phyloP scores from a whole-genome alignment of 2,113 vertebrate genomes.

The Mixornis gularis region DNA sequence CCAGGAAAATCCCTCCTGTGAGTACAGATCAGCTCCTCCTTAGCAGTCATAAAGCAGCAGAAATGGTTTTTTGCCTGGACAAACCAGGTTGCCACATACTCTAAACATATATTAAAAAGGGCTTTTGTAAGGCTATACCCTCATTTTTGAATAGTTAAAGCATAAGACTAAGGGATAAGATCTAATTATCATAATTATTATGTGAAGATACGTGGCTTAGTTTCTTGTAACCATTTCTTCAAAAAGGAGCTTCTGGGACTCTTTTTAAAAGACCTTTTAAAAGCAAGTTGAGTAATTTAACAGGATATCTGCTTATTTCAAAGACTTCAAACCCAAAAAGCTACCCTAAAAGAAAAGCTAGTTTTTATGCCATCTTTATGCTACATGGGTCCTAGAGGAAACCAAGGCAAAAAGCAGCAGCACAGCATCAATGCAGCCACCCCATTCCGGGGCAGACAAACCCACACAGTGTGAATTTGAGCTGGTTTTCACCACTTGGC shows the following conservation, averaged over 20 bases:
- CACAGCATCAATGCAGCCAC: not conserved
- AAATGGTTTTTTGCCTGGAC: not conserved
- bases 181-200: not conserved
- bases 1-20: not conserved
- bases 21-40: not conserved
- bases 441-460: not conserved
- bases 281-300: not conserved
- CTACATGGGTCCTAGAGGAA: not conserved
- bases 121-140: not conserved
- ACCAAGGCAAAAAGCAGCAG: not conserved
- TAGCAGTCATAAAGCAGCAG: not conserved
- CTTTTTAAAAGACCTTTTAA: not conserved
- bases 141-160: conserved; percentile 1
- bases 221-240: not conserved
- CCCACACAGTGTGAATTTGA: not conserved
- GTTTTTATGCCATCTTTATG: not conserved
- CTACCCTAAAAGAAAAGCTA: not conserved
- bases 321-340: not conserved
- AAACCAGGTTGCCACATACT: not conserved
- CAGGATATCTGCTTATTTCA: not conserved
- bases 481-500: not conserved
- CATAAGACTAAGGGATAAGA: not conserved
- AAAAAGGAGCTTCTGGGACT: not conserved
- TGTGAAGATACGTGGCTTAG: not conserved
- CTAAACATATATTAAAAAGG: not conserved